A percentile compares a stretch with the other conserved stretches of the same genome.
Conservation (phyloP, 2,888 invertebrate species). For the Alsophila aescularia region DNA sequence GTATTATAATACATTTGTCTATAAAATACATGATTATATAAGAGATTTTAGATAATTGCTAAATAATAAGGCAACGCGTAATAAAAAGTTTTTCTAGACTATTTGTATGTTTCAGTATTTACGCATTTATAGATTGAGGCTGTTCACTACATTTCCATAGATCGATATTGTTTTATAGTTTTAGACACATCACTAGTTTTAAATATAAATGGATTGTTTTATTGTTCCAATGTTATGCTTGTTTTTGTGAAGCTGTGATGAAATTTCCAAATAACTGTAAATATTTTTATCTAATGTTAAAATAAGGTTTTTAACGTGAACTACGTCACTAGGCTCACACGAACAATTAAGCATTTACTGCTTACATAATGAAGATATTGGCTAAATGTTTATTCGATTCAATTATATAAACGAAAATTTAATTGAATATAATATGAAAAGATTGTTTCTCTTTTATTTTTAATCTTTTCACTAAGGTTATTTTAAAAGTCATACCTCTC, state of each 20-base stretch:
- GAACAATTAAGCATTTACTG: slow-evolving; percentile 76
- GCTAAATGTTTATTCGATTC: slow-evolving; percentile 84
- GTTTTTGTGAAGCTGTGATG: slow-evolving; percentile 84
- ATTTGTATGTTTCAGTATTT: slow-evolving; percentile 69
- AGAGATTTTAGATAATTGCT: slow-evolving; percentile 22
- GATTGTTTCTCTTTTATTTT: slow-evolving; percentile 51
- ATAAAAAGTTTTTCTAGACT: slow-evolving; percentile 17
- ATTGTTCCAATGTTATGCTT: slow-evolving; percentile 80
- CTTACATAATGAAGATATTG: slow-evolving; percentile 75
- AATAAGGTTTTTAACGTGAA: slow-evolving; percentile 68
- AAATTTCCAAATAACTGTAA: slow-evolving; percentile 82
- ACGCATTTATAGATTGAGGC: slow-evolving; percentile 78
- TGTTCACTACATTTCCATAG: slow-evolving; percentile 53
- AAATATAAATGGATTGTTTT: slow-evolving; percentile 66
- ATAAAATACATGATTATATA: slow-evolving; percentile 15
- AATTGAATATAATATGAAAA: slow-evolving; percentile 77
- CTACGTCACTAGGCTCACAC: slow-evolving; percentile 79
- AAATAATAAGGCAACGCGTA: slow-evolving; percentile 13
- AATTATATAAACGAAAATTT: slow-evolving; percentile 79
- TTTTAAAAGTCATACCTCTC: too few relatives aligned
- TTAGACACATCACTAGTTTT: slow-evolving; percentile 62
- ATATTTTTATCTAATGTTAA: slow-evolving; percentile 76
- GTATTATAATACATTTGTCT: slow-evolving; percentile 20
- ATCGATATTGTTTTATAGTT: slow-evolving; percentile 70
- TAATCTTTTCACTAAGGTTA: not conserved